phyloP scores from a whole-genome alignment of 2,888 invertebrate species.

The Brachylomia viminalis region DNA sequence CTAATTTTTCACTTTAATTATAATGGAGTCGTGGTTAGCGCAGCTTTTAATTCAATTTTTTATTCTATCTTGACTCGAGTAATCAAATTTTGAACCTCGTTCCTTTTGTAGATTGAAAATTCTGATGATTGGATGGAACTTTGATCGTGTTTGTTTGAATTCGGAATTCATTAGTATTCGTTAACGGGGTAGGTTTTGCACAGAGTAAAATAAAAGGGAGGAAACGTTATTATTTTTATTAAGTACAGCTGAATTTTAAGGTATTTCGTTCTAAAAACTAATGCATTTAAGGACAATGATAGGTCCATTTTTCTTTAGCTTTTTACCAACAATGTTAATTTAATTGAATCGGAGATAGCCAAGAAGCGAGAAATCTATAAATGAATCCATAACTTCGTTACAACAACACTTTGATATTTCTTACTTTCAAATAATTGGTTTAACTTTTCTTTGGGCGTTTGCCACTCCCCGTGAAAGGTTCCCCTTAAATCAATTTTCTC shows the following conservation, averaged over 20 bases:
- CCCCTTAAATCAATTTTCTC: slow-evolving; percentile 79
- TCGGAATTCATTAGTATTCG: slow-evolving; percentile 23
- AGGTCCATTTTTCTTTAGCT: neutral
- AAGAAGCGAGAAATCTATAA: slow-evolving; percentile 46
- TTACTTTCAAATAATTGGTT: slow-evolving; percentile 77
- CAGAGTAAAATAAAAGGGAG: slow-evolving; percentile 5
- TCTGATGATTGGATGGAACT: slow-evolving; percentile 38
- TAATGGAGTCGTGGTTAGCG: slow-evolving; percentile 65
- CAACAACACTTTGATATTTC: slow-evolving; percentile 64
- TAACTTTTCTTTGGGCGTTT: slow-evolving; percentile 76
- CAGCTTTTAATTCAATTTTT: slow-evolving; percentile 64
- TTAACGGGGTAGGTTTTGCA: neutral
- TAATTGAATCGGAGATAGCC: slow-evolving; percentile 24
- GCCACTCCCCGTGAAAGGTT: slow-evolving; percentile 82
- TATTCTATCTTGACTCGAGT: slow-evolving; percentile 38
- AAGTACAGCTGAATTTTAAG: neutral
- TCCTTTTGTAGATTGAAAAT: slow-evolving; percentile 35
- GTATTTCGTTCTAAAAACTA: neutral
- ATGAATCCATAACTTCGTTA: slow-evolving; percentile 57
- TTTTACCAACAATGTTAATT: slow-evolving; percentile 12
- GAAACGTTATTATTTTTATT: neutral
- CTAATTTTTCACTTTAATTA: slow-evolving; percentile 74
- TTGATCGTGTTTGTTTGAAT: slow-evolving; percentile 41
- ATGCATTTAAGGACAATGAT: neutral
- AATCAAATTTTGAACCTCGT: slow-evolving; percentile 49